Conservation (phyloP, 2,113 vertebrate genomes). For the Protobothrops flavoviridis region DNA sequence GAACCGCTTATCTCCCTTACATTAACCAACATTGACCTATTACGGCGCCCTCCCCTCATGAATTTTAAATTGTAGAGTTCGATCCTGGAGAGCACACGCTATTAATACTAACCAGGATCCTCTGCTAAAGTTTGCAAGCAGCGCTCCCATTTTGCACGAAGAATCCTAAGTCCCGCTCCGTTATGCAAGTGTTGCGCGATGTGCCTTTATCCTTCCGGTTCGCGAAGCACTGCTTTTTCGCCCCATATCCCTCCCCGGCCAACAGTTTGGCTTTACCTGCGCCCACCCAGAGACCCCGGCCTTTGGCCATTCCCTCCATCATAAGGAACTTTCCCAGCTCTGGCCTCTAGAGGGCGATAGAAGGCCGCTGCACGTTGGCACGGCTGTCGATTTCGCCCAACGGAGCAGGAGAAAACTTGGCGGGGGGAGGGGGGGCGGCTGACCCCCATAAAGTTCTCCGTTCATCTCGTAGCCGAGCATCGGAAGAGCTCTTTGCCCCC, state of each 20-base stretch:
- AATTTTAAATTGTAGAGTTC: background rate
- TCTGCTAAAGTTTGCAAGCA: background rate
- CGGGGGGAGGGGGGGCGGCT: no score
- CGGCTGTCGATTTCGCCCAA: background rate
- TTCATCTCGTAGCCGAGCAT: no score
- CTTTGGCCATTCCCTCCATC: background rate
- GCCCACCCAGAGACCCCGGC: background rate
- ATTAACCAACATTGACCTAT: background rate
- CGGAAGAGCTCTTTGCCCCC: background rate
- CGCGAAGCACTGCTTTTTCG: background rate
- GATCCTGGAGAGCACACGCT: background rate
- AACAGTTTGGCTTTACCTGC: no score
- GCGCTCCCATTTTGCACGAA: background rate
- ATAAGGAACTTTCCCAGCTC: background rate
- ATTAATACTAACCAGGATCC: background rate
- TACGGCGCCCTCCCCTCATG: no score
- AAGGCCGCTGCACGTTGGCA: background rate
- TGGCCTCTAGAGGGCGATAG: background rate
- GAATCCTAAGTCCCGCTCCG: background rate
- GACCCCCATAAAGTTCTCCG: background rate
- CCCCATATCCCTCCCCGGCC: no score
- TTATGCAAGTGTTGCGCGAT: background rate
- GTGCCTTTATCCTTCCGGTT: background rate
- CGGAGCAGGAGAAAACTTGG: background rate
- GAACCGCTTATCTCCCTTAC: background rate